These are phyloP conservation scores for Scopus umbretta DNA, from an alignment of 2,113 vertebrate genomes.

Conservation along the genomic window DNA sequence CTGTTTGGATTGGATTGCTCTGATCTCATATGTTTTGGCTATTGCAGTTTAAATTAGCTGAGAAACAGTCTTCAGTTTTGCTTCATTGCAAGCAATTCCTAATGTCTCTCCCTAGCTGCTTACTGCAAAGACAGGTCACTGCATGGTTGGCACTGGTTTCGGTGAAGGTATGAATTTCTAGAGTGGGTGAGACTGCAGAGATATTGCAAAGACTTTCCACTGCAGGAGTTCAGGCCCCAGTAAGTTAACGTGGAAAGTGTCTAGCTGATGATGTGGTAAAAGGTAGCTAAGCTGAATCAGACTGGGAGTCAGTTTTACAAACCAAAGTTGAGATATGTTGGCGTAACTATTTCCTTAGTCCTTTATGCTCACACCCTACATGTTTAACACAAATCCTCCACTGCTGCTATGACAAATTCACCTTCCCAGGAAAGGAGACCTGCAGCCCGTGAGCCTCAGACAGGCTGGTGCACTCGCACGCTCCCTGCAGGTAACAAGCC, in stretches of 20 bases:
- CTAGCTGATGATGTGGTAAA: background rate
- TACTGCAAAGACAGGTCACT: background rate
- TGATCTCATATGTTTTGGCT: rapidly evolving
- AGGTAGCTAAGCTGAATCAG: background rate
- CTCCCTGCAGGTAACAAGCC: background rate
- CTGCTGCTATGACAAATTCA: background rate
- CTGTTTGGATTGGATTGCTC: background rate
- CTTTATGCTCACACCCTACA: background rate
- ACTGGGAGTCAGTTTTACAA: background rate
- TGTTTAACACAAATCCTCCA: background rate
- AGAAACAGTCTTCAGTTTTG: background rate
- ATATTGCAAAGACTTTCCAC: background rate
- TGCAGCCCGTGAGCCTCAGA: background rate
- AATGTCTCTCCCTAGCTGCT: background rate
- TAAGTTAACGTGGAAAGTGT: background rate
- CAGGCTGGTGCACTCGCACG: background rate
- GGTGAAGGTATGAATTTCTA: background rate
- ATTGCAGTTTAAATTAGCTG: background rate
- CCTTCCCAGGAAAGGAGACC: background rate
- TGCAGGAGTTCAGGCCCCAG: background rate
- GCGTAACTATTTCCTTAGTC: background rate
- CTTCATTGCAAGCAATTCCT: background rate
- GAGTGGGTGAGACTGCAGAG: background rate
- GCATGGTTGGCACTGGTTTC: background rate
- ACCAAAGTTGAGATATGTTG: background rate